phyloP scores from a whole-genome alignment of 35 echinoderm and acorn worm species.

The Eucidaris tribuloides region DNA sequence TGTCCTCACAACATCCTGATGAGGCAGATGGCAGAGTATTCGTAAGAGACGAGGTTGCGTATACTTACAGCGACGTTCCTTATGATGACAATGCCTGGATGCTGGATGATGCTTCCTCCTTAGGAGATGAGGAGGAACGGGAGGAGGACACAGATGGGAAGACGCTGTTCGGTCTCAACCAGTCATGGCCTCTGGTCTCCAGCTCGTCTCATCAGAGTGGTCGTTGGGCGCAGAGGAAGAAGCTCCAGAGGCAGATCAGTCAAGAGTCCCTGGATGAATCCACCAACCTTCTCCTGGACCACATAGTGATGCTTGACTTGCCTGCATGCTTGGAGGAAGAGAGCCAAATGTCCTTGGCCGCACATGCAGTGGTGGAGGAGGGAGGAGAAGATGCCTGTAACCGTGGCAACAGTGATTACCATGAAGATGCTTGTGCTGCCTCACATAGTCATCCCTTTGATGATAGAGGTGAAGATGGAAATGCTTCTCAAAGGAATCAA shows the following conservation, averaged over 20 bases:
- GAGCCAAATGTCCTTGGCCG: background rate
- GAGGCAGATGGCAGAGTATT: no score
- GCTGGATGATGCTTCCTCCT: background rate
- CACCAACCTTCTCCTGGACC: constrained; percentile 7
- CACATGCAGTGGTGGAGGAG: background rate
- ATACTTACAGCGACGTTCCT: no score
- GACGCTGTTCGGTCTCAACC: constrained; percentile 1
- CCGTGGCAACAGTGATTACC: background rate
- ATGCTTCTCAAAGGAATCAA: background rate
- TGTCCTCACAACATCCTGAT: no score
- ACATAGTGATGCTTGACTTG: constrained; percentile 4
- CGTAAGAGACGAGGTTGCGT: no score
- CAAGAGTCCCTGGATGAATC: constrained; percentile 14
- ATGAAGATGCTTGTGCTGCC: no score
- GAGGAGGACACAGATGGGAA: no score
- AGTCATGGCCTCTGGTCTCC: constrained; percentile 6
- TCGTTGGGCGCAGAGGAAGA: background rate
- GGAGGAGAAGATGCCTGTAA: background rate
- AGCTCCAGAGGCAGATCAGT: constrained; percentile 21
- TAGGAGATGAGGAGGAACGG: constrained; percentile 5
- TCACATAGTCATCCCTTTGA: no score
- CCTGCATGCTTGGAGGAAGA: background rate
- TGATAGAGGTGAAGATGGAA: background rate
- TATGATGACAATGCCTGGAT: constrained; percentile 25
- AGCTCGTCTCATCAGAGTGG: background rate